These are phyloP conservation scores for Notolabrus celidotus DNA, from an alignment of 2,797 vertebrate genomes.

Conservation along the genomic window DNA sequence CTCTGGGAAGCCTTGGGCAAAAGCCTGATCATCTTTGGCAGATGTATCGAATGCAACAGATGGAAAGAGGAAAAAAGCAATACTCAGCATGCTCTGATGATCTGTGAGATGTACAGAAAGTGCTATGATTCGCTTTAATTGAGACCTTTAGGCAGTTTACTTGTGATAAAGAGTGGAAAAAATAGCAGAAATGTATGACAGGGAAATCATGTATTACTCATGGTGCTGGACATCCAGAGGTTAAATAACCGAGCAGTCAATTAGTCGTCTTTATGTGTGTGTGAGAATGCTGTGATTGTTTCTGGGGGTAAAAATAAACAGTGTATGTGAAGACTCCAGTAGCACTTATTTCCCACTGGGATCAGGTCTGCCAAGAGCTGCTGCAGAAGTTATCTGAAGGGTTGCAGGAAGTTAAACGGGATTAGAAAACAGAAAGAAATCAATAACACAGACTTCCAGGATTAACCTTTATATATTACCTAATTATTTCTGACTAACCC, in stretches of 20 bases:
- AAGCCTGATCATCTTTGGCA: conserved; percentile 19
- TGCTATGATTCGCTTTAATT: neutral
- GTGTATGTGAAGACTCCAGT: neutral
- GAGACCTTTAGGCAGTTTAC: no score
- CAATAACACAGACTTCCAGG: neutral
- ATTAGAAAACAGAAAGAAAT: neutral
- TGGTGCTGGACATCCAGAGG: neutral
- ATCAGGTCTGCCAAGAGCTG: neutral
- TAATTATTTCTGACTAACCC: neutral
- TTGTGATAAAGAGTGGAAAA: no score
- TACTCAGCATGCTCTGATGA: neutral
- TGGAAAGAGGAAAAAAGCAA: conserved; percentile 4
- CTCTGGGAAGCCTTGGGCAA: conserved; percentile 7
- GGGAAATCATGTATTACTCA: no score
- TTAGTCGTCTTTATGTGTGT: neutral
- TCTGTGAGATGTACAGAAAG: neutral
- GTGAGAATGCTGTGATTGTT: neutral
- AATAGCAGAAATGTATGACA: no score
- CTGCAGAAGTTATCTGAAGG: neutral
- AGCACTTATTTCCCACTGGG: neutral
- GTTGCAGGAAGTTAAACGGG: neutral
- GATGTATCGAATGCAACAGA: conserved; percentile 31
- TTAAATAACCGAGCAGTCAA: neutral
- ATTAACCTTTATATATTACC: neutral
- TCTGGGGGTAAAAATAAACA: neutral